Percentiles rank a stretch among this genome's conserved stretches.
These are phyloP conservation scores for Acronicta psi DNA, from an alignment of 2,888 invertebrate genomes.

Conservation along the genomic window DNA sequence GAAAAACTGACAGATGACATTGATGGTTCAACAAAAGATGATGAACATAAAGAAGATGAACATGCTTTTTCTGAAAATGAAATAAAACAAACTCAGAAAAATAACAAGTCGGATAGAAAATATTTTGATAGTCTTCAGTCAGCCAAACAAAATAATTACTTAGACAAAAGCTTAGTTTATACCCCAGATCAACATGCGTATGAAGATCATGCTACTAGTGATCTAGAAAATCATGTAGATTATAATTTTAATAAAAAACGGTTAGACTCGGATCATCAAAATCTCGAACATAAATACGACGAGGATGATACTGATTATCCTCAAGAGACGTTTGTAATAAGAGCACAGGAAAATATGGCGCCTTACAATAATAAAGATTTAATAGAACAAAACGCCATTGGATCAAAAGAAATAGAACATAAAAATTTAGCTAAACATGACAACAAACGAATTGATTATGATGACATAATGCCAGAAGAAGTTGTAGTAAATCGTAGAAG, in stretches of 20 bases:
- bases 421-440: conserved; percentile 4
- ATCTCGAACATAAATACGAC: background rate
- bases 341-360: conserved; percentile 3
- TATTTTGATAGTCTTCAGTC: conserved; percentile 14
- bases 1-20: conserved; percentile 15
- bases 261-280: background rate
- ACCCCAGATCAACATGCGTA: background rate
- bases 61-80: background rate
- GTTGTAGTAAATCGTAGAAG: background rate
- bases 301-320: background rate
- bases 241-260: background rate
- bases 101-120: background rate
- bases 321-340: background rate
- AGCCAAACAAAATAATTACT: background rate
- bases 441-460: background rate
- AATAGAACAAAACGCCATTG: background rate
- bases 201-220: conserved; percentile 1
- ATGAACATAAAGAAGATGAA: background rate
- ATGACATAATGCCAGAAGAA: background rate
- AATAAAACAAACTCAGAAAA: background rate
- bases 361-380: background rate
- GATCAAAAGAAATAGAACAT: conserved; percentile 1
- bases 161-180: background rate
- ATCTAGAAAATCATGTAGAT: background rate
- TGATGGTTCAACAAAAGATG: conserved; percentile 6